Conservation (phyloP, 1,140 invertebrate species). For the Cyclina sinensis region DNA sequence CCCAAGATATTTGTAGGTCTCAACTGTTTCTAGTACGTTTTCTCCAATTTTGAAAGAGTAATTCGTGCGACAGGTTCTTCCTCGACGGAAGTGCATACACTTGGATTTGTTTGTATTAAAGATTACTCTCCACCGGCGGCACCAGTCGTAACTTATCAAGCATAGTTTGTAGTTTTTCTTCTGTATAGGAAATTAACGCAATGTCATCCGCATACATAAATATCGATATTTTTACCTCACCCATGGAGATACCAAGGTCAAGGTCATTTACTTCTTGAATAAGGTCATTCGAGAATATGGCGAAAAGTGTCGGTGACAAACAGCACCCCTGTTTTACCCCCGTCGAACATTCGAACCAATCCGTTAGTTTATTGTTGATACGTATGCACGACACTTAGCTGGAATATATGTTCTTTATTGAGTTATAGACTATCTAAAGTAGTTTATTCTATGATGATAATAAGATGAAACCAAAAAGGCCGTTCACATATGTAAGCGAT, state of each 20-base stretch:
- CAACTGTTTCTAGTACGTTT: not conserved
- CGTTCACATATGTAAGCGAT: no score
- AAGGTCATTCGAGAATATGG: constrained; percentile 1
- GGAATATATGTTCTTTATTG: constrained; percentile 3
- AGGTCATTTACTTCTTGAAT: constrained; percentile 28
- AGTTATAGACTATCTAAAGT: constrained; percentile 1
- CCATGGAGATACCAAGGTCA: constrained; percentile 21
- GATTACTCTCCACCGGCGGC: constrained; percentile 10
- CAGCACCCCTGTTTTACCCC: constrained; percentile 22
- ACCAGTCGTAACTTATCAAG: constrained; percentile 1
- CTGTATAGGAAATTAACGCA: not conserved
- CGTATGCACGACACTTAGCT: not conserved
- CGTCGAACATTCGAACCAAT: constrained; percentile 20
- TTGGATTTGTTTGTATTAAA: constrained; percentile 35
- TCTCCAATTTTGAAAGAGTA: not conserved
- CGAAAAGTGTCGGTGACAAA: constrained; percentile 19
- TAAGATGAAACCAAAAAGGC: no score
- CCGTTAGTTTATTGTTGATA: constrained; percentile 28
- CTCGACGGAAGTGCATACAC: constrained; percentile 33
- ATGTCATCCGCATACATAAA: no score
- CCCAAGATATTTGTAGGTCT: constrained; percentile 14
- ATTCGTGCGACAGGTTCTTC: not conserved
- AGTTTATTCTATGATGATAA: no score
- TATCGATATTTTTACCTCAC: not conserved
- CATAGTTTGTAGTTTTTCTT: constrained; percentile 16